Percentiles rank a stretch among this genome's conserved stretches.
Evolutionary conservation across 2,113 vertebrate genomes (phyloP).

Genomic region (Melierax canorus): DNA sequence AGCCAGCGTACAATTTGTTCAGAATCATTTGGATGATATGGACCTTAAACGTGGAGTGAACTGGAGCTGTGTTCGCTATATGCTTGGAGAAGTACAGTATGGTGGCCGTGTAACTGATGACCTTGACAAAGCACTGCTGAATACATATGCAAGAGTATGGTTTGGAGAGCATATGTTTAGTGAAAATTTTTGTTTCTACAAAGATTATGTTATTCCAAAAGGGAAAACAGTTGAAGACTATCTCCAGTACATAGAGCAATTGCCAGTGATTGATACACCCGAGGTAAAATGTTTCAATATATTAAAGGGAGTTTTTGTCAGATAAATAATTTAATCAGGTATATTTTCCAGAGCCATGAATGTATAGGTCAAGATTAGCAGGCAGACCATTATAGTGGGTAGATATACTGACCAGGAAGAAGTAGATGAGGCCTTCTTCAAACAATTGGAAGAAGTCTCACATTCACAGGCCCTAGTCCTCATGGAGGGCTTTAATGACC

Average conservation of each 20-base stretch:
- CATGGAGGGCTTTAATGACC: neutral
- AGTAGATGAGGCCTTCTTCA: neutral
- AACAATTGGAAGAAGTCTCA: neutral
- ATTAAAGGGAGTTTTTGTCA: neutral
- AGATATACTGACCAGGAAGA: neutral
- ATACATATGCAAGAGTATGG: conserved; percentile 80
- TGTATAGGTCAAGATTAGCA: neutral
- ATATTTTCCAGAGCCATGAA: neutral
- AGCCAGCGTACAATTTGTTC: conserved; percentile 83
- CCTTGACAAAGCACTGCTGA: conserved; percentile 81
- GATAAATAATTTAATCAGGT: neutral
- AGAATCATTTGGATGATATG: conserved; percentile 80
- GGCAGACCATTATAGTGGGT: neutral
- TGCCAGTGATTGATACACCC: conserved; percentile 78
- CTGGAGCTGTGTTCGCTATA: conserved; percentile 83
- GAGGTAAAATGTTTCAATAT: conserved; percentile 70
- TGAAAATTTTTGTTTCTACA: conserved; percentile 80
- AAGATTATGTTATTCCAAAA: conserved; percentile 74
- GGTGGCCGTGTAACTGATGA: conserved; percentile 84
- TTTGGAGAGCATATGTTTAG: conserved; percentile 81
- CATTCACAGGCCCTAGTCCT: neutral
- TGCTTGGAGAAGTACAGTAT: conserved; percentile 85
- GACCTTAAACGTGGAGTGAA: conserved; percentile 74
- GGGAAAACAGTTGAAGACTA: conserved; percentile 75
- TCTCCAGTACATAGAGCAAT: conserved; percentile 77